A percentile compares a stretch with the other conserved stretches of the same genome.
Conservation (phyloP, 2,797 vertebrate species). For the Pyrocephalus nanus region DNA sequence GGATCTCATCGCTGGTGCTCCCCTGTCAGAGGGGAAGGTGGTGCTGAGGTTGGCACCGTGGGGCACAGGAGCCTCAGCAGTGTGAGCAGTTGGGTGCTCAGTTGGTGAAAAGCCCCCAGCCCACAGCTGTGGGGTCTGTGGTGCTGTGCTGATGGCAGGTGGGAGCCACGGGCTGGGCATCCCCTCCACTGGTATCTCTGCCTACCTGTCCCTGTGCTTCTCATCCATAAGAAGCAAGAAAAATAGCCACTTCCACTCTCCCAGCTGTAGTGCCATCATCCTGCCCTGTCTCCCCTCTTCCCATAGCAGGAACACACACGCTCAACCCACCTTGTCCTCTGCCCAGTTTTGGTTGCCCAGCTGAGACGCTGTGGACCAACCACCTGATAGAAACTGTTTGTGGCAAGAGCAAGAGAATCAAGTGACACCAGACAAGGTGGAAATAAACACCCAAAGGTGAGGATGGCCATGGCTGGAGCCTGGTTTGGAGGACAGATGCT, state of each 20-base stretch:
- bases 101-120: not conserved
- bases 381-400: not conserved
- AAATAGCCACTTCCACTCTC: not conserved
- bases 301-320: not conserved
- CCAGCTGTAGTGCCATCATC: not conserved
- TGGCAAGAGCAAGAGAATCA: not conserved
- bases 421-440: not conserved
- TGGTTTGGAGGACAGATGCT: not conserved
- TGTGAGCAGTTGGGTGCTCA: not conserved
- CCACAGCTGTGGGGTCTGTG: rapidly evolving
- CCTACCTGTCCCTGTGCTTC: not conserved
- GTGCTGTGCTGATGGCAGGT: not conserved
- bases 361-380: not conserved
- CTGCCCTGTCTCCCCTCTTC: not conserved
- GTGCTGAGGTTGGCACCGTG: not conserved
- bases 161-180: not conserved
- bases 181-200: not conserved
- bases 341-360: not conserved
- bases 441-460: not conserved
- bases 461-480: not conserved
- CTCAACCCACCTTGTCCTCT: not conserved
- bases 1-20: not conserved
- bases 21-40: rapidly evolving
- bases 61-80: not conserved
- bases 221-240: not conserved